A percentile compares a stretch with the other conserved stretches of the same genome.
Conservation (phyloP, 2,888 invertebrate species). For the Lithodes maja region DNA sequence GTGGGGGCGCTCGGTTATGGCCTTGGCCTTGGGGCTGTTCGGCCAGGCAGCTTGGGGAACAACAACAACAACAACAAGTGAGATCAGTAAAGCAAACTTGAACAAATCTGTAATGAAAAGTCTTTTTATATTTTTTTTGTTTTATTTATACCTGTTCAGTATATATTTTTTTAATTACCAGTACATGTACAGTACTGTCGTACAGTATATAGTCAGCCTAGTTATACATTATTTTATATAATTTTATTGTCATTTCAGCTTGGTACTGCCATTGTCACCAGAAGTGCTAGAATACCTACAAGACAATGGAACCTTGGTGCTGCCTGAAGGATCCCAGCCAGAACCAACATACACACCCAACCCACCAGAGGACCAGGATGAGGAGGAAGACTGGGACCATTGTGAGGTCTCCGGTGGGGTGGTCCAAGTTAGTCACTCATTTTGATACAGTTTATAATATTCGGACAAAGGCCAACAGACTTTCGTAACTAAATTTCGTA, state of each 20-base stretch:
- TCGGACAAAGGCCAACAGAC: too few species aligned
- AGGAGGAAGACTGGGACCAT: conserved; percentile 48
- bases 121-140: background rate
- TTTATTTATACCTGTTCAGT: background rate
- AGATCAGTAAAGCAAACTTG: too few species aligned
- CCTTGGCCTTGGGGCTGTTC: too few species aligned
- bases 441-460: too few species aligned
- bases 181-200: background rate
- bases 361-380: conserved; percentile 23
- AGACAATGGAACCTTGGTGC: conserved; percentile 66
- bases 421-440: conserved; percentile 34
- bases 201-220: background rate
- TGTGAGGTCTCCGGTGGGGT: conserved; percentile 37
- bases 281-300: conserved; percentile 64
- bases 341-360: conserved; percentile 21
- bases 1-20: too few species aligned
- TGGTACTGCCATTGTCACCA: conserved; percentile 53
- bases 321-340: conserved; percentile 58
- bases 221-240: background rate
- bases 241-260: conserved; percentile 31
- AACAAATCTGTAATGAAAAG: too few species aligned
- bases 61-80: too few species aligned
- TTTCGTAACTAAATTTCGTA: too few species aligned
- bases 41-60: too few species aligned
- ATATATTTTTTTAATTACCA: background rate